Evolutionary conservation across 2,797 vertebrate genomes (phyloP).

Genomic region (Halcyon leucocephala): DNA sequence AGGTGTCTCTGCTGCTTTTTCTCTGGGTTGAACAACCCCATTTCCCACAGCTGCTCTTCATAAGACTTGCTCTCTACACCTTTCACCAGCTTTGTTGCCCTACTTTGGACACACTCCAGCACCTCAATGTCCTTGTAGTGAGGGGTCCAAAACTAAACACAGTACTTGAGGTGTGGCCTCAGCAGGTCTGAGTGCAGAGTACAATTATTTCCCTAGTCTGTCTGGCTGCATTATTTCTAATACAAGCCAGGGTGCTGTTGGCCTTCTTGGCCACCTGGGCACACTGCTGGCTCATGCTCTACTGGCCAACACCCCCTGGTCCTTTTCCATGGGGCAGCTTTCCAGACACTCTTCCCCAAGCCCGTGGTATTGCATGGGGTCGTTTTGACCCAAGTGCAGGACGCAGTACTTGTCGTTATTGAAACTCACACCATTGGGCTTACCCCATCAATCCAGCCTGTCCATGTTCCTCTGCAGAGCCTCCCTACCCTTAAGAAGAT

Average conservation of each 20-base stretch:
- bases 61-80: no score
- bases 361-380: not conserved
- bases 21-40: no score
- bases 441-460: rapidly evolving
- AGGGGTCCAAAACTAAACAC: not conserved
- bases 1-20: no score
- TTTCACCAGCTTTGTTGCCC: not conserved
- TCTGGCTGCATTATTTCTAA: no score
- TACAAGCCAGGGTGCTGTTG: not conserved
- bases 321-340: not conserved
- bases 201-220: not conserved
- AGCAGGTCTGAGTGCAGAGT: no score
- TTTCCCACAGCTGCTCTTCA: no score
- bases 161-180: not conserved
- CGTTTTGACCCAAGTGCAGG: not conserved
- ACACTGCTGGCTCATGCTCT: not conserved
- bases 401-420: not conserved
- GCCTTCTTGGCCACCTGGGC: not conserved
- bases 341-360: not conserved
- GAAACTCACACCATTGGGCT: rapidly evolving
- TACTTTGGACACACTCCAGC: not conserved
- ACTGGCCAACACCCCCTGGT: not conserved
- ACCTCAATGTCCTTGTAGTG: not conserved
- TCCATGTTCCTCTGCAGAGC: not conserved
- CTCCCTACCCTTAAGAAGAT: not conserved